phyloP scores from a whole-genome alignment of 2,113 vertebrate genomes.

The Acinonyx jubatus region DNA sequence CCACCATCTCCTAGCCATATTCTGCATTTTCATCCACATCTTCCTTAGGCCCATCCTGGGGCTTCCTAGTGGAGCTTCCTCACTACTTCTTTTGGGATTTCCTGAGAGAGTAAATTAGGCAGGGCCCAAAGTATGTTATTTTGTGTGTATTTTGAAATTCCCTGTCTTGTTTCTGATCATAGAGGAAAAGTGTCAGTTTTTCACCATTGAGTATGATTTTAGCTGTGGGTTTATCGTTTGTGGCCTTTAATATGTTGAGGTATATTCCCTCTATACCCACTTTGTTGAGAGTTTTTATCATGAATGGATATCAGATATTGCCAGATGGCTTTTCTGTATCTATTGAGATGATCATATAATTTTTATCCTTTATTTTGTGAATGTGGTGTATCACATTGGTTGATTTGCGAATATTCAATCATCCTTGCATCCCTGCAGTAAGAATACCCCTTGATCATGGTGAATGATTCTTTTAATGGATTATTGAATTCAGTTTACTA shows the following conservation, averaged over 20 bases:
- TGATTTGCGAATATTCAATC: not conserved
- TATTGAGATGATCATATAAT: not conserved
- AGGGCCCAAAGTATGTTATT: not conserved
- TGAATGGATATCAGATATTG: not conserved
- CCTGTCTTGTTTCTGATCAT: not conserved
- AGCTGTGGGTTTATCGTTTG: not conserved
- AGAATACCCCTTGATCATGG: not conserved
- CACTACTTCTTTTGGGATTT: not conserved
- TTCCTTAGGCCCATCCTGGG: not conserved
- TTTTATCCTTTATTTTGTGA: too few relatives aligned
- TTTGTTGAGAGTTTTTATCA: not conserved
- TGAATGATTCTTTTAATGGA: not conserved
- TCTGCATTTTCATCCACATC: not conserved
- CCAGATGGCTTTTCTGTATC: not conserved
- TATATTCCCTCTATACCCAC: not conserved
- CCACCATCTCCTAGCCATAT: not conserved
- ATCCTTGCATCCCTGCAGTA: not conserved
- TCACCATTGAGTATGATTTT: not conserved
- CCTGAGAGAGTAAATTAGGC: slow-evolving; percentile 15
- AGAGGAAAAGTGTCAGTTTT: not conserved
- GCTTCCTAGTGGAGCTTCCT: not conserved
- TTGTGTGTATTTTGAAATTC: not conserved
- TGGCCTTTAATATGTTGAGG: not conserved
- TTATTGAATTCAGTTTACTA: not conserved
- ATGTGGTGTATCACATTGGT: not conserved